Conservation (phyloP, 2,113 vertebrate genomes). For the Myrmecobius fasciatus region DNA sequence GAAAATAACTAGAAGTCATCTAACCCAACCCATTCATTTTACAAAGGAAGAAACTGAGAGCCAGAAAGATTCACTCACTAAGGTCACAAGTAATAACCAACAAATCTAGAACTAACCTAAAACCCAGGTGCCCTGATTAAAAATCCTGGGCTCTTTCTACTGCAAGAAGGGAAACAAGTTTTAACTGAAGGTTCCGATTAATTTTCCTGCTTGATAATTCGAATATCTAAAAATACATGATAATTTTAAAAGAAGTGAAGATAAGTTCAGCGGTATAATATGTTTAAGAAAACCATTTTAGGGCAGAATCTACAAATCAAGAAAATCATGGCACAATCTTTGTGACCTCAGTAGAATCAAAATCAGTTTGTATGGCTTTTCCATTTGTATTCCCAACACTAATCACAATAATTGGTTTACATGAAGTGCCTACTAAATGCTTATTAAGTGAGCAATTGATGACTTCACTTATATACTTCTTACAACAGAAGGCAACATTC, state of each 20-base stretch:
- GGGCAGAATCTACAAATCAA: conserved; percentile 9
- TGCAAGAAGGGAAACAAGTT: conserved; percentile 34
- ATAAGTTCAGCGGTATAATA: neutral
- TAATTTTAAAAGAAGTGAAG: neutral
- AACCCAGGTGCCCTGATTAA: neutral
- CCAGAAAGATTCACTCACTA: neutral
- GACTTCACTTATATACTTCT: neutral
- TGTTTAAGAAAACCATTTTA: conserved; percentile 32
- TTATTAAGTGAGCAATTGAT: neutral
- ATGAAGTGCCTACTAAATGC: neutral
- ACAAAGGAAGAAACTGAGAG: neutral
- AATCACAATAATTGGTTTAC: neutral
- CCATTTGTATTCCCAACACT: neutral
- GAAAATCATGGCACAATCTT: conserved; percentile 29
- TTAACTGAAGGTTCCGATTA: conserved; percentile 48
- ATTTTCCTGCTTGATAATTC: conserved; percentile 30
- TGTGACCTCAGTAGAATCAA: neutral
- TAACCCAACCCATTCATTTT: neutral
- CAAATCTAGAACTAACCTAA: neutral
- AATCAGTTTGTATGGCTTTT: neutral
- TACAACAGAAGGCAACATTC: conserved; percentile 10
- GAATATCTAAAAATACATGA: conserved; percentile 29
- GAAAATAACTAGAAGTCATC: neutral
- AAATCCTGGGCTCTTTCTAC: neutral
- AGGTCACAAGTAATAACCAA: neutral